Percentiles rank a stretch among this genome's conserved stretches.
phyloP scores from a whole-genome alignment of 2,113 vertebrate species.

The Paratilapia polleni region DNA sequence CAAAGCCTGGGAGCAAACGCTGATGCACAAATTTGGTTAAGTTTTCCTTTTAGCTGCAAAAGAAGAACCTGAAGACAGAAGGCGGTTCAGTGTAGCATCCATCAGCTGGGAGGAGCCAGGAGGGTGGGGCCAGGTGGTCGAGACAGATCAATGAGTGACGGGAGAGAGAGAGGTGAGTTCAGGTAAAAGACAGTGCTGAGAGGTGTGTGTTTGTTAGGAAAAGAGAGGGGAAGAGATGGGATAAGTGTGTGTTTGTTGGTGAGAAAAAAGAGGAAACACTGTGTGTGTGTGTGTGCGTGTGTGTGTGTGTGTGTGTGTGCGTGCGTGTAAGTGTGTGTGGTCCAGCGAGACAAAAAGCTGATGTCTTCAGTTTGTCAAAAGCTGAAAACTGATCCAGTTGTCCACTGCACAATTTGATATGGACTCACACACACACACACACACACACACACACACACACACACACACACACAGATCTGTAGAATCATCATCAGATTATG shows the following conservation, averaged over 20 bases:
- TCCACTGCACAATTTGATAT: slow-evolving; percentile 73
- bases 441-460: background rate
- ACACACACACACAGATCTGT: slow-evolving; percentile 36
- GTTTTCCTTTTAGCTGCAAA: background rate
- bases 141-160: background rate
- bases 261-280: background rate
- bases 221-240: no score
- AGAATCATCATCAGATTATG: slow-evolving; percentile 60
- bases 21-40: background rate
- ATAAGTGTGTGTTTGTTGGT: background rate
- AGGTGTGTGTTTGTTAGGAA: no score
- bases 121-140: background rate
- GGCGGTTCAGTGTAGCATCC: background rate
- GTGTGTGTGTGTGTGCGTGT: background rate
- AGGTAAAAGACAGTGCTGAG: slow-evolving; percentile 12
- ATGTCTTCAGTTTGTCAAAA: slow-evolving; percentile 64
- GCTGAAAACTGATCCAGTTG: slow-evolving; percentile 63
- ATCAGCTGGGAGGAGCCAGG: background rate
- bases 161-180: background rate
- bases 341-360: slow-evolving; percentile 55
- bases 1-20: background rate
- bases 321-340: background rate
- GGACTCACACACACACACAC: background rate
- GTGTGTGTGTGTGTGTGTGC: background rate
- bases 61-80: background rate